phyloP scores from a whole-genome alignment of 2,113 vertebrate species.

The Stigmatopora argus region DNA sequence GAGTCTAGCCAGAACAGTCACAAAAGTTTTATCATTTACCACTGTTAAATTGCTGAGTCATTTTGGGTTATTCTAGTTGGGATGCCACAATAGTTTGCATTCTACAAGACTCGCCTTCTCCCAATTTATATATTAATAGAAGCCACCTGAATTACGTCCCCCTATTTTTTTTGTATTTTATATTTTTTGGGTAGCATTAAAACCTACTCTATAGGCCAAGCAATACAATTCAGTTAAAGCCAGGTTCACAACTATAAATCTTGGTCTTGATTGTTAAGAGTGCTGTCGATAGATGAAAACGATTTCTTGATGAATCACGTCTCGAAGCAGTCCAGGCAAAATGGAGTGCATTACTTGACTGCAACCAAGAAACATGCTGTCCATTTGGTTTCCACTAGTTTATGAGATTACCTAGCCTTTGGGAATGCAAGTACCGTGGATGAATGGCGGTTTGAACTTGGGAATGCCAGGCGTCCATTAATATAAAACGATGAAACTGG shows the following conservation, averaged over 20 bases:
- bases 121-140: not conserved
- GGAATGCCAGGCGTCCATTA: not conserved
- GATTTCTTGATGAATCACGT: conserved; percentile 1
- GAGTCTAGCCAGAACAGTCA: conserved; percentile 5
- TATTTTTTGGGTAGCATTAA: not conserved
- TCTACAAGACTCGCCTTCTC: not conserved
- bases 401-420: not conserved
- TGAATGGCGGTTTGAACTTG: not conserved
- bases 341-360: not conserved
- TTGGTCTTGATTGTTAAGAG: not conserved
- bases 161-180: not conserved
- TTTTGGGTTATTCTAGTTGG: not conserved
- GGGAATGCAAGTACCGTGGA: not conserved
- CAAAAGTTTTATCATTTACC: conserved; percentile 7
- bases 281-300: not conserved
- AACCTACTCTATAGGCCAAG: not conserved
- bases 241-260: not conserved
- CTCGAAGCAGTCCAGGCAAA: not conserved
- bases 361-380: not conserved
- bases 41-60: conserved; percentile 7
- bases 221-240: not conserved
- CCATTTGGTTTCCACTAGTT: not conserved
- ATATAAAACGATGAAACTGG: too few species aligned
- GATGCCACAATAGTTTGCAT: not conserved
- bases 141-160: too few species aligned